Base-by-base conservation (phyloP, 2,888 invertebrate genomes). In the Electrophaes corylata region DNA sequence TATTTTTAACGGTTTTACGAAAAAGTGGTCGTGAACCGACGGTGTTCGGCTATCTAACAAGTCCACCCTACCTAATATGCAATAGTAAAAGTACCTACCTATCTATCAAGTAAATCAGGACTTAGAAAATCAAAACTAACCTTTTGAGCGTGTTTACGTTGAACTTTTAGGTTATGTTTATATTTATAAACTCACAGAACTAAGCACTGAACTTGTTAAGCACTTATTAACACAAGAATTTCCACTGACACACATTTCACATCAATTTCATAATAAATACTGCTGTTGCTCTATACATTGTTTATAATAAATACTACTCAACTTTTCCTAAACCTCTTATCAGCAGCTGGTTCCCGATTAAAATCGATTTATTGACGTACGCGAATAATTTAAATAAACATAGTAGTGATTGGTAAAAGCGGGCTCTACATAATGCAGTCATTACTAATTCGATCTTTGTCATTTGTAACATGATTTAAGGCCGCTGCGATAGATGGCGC, bases 121-220 rank as follows among this genome's bases (percentile, higher is more conserved):
- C 8, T 29, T 29, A 8, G 8, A 29, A 29, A 10, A 29, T 29
- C 26, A 29, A 29, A 29, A 65, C 57, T 65, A 67, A 73, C 67
- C 67, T 70, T 71, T 69, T 64, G 57, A 35, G 37, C 39, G 68
- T 73, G 61, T 70, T 71, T 69, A 71, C 60, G 62, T 20, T 44
- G 8, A 11, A 40, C 51, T 73, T 77, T 69, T 67, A 76, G 78
- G 78, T 78, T 78, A 78, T 68, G 65, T 71, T 64, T 59, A 29
- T 47, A 46, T 19, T 54, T 10, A 35, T 26, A n/a, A n/a, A n/a
- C 26, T 26, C 26, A 26, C 26, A 29, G 10, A 8, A 29, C 26
- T 1, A 23, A 2, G 26, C 44, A 57, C 44, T 57, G 46, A 58
- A 60, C 35, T 46, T 44, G 54, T 29, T 47, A 26, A 5, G 4